Conservation (phyloP, 2,797 vertebrate genomes). For the Cossypha heuglini region DNA sequence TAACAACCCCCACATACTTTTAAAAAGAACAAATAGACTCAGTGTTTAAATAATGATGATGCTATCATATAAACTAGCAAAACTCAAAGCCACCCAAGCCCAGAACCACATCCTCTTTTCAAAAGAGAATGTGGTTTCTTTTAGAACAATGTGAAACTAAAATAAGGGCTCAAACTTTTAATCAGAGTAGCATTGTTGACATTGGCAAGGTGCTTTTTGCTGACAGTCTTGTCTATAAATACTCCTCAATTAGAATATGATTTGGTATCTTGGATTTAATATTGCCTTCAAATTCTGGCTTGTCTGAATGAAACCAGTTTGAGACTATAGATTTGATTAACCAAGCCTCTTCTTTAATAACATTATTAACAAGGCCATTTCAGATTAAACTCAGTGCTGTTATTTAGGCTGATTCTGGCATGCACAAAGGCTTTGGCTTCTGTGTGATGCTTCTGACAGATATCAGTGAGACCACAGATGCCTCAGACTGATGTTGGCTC, state of each 20-base stretch:
- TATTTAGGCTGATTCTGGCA: not conserved
- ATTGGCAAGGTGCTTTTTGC: not conserved
- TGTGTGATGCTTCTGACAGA: not conserved
- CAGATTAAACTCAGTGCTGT: not conserved
- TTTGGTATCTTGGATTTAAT: not conserved
- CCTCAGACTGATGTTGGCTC: not conserved
- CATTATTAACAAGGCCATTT: not conserved
- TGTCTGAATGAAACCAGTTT: not conserved
- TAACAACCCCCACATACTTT: not conserved
- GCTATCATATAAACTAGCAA: not conserved
- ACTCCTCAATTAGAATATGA: not conserved
- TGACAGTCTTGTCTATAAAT: constrained; percentile 3
- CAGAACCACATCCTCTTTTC: constrained; percentile 50
- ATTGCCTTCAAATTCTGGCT: not conserved
- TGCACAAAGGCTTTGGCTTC: not conserved
- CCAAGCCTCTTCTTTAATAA: not conserved
- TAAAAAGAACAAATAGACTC: not conserved
- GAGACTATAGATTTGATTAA: not conserved
- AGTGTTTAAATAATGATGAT: not conserved
- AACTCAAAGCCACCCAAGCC: not conserved
- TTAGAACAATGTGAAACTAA: constrained; percentile 16
- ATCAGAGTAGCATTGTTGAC: not conserved
- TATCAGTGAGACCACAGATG: not conserved
- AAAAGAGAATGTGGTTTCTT: not conserved
- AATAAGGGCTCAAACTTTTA: not conserved